Evolutionary conservation across 1,140 invertebrate species (phyloP), one percentile per base, ranked within the genome.

Genomic region (Batillaria attramentaria): DNA sequence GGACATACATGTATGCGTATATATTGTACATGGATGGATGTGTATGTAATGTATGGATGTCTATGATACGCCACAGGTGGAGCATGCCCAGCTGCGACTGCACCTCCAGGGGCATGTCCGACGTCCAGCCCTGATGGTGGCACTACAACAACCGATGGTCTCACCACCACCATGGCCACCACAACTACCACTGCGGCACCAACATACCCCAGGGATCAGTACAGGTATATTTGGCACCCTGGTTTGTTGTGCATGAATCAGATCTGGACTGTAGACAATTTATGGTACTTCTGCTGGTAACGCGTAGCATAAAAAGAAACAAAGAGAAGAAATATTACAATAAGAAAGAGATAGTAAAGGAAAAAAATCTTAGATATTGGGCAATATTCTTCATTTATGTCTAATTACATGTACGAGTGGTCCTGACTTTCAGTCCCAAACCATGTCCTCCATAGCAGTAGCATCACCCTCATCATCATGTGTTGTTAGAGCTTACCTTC

Each of bases 281-380:
- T 20, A n/a, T 20, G 18, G 50, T 54, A 54, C 50, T 54, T 54
- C 18, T 54, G 1, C 18, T 10, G 24, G 8, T 8, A 8, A 62
- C 24, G 24, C 10, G 6, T 24, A 10, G 10, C 6, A 24, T 10
- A 16, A 16, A 3, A 10, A 16, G 57, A 62, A 24, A 62, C 1
- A 62, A 18, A 62, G 10, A 24, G 0, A n/a, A 20, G 50, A 20
- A n/a, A 54, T 54, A n/a, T 54, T 1, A 6, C 33, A 28, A 24
- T 13, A 24, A 31, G 10, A 62, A 8, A 3, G 5, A 16, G 1
- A 8, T 62, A 18, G 57, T 33, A 1, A 86, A 87, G 37, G 83
- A 86, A 0, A 6, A 62, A 10, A 0, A 16, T 62, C 46, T 50
- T 24, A 50, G 46, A 50, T 13, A 24, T 24, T 50, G 46, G 24